Base-by-base conservation (phyloP, 2,113 vertebrate genomes). In the Gracilinanus agilis region DNA sequence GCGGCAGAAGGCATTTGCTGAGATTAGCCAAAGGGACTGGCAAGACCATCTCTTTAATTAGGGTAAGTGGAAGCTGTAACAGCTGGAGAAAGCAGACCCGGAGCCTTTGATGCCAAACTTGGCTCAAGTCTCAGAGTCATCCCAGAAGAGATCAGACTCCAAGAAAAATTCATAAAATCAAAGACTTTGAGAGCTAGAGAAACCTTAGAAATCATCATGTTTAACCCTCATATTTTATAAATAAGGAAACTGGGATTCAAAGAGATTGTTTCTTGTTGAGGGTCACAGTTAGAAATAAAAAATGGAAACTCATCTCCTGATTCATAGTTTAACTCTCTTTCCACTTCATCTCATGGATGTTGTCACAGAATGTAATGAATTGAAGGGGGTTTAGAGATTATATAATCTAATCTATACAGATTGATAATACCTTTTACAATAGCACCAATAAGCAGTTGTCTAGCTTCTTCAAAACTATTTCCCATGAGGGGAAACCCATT, bases 1-100 rank as follows among this genome's bases (percentile, higher is more conserved):
- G 67, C 16, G 19, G n/a, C 67, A 83, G 67, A 83, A 83, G 67
- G n/a, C n/a, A 83, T 83, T 83, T 83, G n/a, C 67, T 83, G 67
- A 83, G 67, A 83, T 83, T 83, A 83, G 67, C 67, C 67, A 83
- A 83, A 83, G n/a, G 67, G 67, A 83, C 67, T 83, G 67, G 67
- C 67, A 40, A 40, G 67, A 19, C 67, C 67, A 83, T 83, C 67
- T 83, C 67, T 83, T 83, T 83, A 83, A 83, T 83, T 83, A 83
- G 67, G 67, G 67, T 83, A 83, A 83, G 67, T 83, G 67, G 67
- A 83, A 83, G 67, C 67, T 83, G 9, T 83, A 83, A 40, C 67
- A 83, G 67, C 67, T 83, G 67, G 67, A 83, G 67, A 83, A 40
- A 83, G 16, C 67, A 83, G 34, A 40, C 67, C n/a, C n/a, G 6